A percentile compares a stretch with the other conserved stretches of the same genome.
phyloP scores from a whole-genome alignment of 2,797 vertebrate species.

The Cyprinodon diabolis region DNA sequence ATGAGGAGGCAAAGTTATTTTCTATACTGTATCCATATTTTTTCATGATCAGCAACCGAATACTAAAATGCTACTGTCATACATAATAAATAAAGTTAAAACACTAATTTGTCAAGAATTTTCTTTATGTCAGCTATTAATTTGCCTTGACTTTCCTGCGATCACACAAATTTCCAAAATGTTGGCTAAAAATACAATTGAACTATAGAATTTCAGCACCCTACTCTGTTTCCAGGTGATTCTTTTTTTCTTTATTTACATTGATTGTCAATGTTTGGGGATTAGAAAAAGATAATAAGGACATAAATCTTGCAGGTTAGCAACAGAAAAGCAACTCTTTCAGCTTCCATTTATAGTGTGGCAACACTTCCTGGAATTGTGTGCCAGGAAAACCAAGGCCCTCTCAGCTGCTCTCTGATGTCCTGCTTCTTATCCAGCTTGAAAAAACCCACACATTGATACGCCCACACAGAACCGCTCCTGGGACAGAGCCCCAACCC shows the following conservation, averaged over 20 bases:
- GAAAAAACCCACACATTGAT: slow-evolving; percentile 39
- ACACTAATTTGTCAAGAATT: neutral
- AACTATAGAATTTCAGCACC: neutral
- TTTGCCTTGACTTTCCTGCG: neutral
- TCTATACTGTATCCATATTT: no score
- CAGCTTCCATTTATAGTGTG: slow-evolving; percentile 79
- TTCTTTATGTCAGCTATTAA: neutral
- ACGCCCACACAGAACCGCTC: slow-evolving; percentile 11
- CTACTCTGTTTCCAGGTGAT: no score
- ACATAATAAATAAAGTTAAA: neutral
- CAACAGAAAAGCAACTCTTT: slow-evolving; percentile 53
- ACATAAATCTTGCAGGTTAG: slow-evolving; percentile 56
- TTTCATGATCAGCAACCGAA: no score
- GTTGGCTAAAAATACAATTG: neutral
- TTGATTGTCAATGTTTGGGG: slow-evolving; percentile 50
- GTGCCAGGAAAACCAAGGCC: slow-evolving; percentile 83
- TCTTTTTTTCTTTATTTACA: slow-evolving; percentile 35
- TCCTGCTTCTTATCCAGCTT: slow-evolving; percentile 69
- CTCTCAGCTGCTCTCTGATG: slow-evolving; percentile 59
- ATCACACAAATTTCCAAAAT: neutral
- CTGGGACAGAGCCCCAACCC: slow-evolving; percentile 53
- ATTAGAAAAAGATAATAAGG: slow-evolving; percentile 22
- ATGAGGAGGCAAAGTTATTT: neutral
- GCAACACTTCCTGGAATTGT: slow-evolving; percentile 89
- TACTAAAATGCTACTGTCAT: no score